Evolutionary conservation across 2,888 invertebrate species (phyloP).

Genomic region (Mycalesis mineus): DNA sequence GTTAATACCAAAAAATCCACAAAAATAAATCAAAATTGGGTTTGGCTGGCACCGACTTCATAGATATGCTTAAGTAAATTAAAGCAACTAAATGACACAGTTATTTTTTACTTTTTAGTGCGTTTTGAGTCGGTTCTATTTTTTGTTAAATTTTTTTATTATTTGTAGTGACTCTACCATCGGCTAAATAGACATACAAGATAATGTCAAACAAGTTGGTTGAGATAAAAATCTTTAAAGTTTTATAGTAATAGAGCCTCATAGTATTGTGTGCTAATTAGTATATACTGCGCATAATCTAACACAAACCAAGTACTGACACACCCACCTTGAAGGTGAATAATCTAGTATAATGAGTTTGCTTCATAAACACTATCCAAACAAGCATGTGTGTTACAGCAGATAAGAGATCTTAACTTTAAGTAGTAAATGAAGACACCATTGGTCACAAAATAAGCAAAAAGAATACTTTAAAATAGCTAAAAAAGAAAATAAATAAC

Average conservation of each 20-base stretch:
- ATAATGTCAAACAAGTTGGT: not conserved
- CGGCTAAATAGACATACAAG: not conserved
- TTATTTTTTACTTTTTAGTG: too few species aligned
- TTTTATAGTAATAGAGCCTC: slow-evolving; percentile 1
- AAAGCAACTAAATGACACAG: too few species aligned
- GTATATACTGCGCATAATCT: slow-evolving; percentile 31
- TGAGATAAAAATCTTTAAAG: not conserved
- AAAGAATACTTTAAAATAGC: not conserved
- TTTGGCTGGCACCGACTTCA: too few species aligned
- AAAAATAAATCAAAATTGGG: too few species aligned
- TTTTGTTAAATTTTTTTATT: too few species aligned
- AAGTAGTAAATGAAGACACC: too few species aligned
- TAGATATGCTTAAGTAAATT: too few species aligned
- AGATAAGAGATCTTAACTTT: not conserved
- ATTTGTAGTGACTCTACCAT: too few species aligned
- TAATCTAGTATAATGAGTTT: slow-evolving; percentile 16
- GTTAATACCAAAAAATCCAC: too few species aligned
- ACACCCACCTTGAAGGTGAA: slow-evolving; percentile 28
- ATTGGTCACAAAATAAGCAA: too few species aligned
- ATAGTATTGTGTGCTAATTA: slow-evolving; percentile 12
- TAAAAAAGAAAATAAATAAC: not conserved
- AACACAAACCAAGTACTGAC: slow-evolving; percentile 26
- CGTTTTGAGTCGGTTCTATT: too few species aligned
- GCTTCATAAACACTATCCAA: slow-evolving; percentile 11
- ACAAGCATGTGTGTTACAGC: not conserved